A percentile compares a stretch with the other conserved stretches of the same genome.
These are phyloP conservation scores for Gasterosteus aculeatus DNA, from an alignment of 2,113 vertebrate species.

Conservation along the genomic window DNA sequence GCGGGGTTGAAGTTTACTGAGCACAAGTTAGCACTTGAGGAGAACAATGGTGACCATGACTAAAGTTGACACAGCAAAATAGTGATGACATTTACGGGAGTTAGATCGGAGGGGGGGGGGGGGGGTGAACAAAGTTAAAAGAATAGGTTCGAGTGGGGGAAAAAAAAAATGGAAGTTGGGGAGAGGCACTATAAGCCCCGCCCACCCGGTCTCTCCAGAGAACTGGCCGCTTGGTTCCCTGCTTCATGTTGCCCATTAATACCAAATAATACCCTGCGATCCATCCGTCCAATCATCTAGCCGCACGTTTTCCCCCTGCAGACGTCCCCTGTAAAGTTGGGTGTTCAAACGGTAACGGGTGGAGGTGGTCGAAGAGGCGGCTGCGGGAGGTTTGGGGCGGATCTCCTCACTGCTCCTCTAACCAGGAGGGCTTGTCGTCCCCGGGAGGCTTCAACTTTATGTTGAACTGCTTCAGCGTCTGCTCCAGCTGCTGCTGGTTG, in stretches of 20 bases:
- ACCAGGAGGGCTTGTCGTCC: conserved; percentile 96
- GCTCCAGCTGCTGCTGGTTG: conserved; percentile 97
- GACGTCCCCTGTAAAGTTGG: conserved; percentile 65
- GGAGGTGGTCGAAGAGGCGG: conserved; percentile 38
- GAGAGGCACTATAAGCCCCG: conserved; percentile 61
- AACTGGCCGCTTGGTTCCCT: conserved; percentile 54
- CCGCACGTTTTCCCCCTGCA: conserved; percentile 38
- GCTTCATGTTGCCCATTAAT: conserved; percentile 32
- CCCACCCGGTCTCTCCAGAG: conserved; percentile 44
- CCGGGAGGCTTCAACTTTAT: conserved; percentile 91
- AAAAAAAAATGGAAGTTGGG: background rate
- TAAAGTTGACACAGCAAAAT: conserved; percentile 43
- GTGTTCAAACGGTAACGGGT: conserved; percentile 55
- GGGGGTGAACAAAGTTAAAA: conserved; percentile 41
- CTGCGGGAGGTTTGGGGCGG: conserved; percentile 6
- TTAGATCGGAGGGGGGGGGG: background rate
- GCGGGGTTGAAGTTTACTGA: conserved; percentile 19
- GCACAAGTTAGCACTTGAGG: conserved; percentile 45
- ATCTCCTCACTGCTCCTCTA: conserved; percentile 91
- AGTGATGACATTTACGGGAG: conserved; percentile 20
- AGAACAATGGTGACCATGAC: conserved; percentile 48
- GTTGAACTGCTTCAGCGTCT: conserved; percentile 97
- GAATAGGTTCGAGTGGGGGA: conserved; percentile 26
- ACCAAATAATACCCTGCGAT: conserved; percentile 42
- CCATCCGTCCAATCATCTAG: conserved; percentile 27